Percentiles rank a stretch among this genome's conserved stretches.
Conservation (phyloP, 2,888 invertebrate genomes). For the Ectemnius cavifrons region DNA sequence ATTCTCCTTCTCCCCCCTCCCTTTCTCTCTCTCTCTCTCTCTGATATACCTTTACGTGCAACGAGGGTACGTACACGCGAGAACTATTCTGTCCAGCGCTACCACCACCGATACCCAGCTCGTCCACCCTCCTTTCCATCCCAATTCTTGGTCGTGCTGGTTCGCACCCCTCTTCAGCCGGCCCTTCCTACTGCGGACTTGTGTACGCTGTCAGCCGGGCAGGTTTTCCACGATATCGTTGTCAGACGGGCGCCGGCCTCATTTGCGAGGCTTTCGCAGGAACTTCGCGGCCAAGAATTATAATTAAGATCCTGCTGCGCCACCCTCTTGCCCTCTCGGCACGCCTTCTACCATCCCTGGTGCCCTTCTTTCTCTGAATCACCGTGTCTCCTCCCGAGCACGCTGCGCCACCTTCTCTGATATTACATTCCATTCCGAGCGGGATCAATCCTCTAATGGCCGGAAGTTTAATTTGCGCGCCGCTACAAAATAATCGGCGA, state of each 20-base stretch:
- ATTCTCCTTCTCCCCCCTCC: too few relatives aligned
- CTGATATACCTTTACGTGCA: slow-evolving; percentile 53
- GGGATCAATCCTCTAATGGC: slow-evolving; percentile 74
- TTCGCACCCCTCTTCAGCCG: neutral
- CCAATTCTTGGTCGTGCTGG: neutral
- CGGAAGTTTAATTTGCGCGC: slow-evolving; percentile 72
- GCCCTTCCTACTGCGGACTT: slow-evolving; percentile 12
- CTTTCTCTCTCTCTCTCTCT: too few relatives aligned
- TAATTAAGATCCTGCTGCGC: slow-evolving; percentile 73
- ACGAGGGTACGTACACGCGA: slow-evolving; percentile 29
- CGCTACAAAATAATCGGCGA: slow-evolving; percentile 69
- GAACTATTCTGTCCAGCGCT: slow-evolving; percentile 28
- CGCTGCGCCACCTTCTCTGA: slow-evolving; percentile 64
- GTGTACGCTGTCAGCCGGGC: slow-evolving; percentile 33
- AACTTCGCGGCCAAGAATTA: slow-evolving; percentile 76
- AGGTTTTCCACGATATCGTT: slow-evolving; percentile 62
- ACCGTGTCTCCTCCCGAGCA: slow-evolving; percentile 31
- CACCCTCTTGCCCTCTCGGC: slow-evolving; percentile 38
- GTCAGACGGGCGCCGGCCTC: slow-evolving; percentile 73
- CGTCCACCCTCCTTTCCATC: slow-evolving; percentile 3
- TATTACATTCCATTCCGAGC: slow-evolving; percentile 74
- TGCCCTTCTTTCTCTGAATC: slow-evolving; percentile 27
- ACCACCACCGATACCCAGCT: slow-evolving; percentile 7
- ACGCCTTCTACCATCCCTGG: slow-evolving; percentile 4
- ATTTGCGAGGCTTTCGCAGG: slow-evolving; percentile 72